Base-by-base conservation (phyloP, 2,888 invertebrate genomes). In the Bimastos eiseni region DNA sequence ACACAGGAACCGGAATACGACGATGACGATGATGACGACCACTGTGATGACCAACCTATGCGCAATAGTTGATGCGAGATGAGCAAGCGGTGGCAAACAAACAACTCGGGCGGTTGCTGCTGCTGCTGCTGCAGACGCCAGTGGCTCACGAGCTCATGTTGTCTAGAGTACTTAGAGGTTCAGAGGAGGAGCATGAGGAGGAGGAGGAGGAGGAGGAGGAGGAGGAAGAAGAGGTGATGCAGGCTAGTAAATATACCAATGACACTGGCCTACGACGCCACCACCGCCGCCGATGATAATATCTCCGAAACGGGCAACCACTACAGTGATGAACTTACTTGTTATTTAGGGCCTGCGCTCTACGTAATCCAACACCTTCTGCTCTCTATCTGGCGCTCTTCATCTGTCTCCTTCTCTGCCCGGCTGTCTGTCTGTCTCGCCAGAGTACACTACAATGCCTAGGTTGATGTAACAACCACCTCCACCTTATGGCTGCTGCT, bases 381-480 rank as follows among this genome's bases (percentile, higher is more conserved):
- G 86, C 86, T 86, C 70, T 49, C 49, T 70, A 11, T 70, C n/a
- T 70, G 30, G 6, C 30, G 13, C 70, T n/a, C 70, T 70, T n/a
- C 17, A 2, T n/a, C 70, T 70, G 70, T 70, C 70, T 70, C 70
- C 8, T 2, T 70, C 70, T 70, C 30, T 70, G 30, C 17, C 70
- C n/a, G 70, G 8, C 70, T 70, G 30, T 30, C n/a, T 70, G 70
- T 30, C n/a, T 70, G 8, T 30, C 70, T 49, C 70, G n/a, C 86
- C 86, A 36, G 86, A 86, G 86, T 86, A 86, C 86, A 86, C 86
- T 37, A 86, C 86, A 86, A 86, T 86, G 86, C 86, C 86, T 37
- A 70, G 86, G 36, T 33, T 37, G 36, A 86, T 86, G 86, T 86
- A 86, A 86, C 86, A 86, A 86, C 86, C 86, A 37, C 70, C 70